Base-by-base conservation (phyloP, 2,888 invertebrate species). In the Zygothrica quintamaculata region DNA sequence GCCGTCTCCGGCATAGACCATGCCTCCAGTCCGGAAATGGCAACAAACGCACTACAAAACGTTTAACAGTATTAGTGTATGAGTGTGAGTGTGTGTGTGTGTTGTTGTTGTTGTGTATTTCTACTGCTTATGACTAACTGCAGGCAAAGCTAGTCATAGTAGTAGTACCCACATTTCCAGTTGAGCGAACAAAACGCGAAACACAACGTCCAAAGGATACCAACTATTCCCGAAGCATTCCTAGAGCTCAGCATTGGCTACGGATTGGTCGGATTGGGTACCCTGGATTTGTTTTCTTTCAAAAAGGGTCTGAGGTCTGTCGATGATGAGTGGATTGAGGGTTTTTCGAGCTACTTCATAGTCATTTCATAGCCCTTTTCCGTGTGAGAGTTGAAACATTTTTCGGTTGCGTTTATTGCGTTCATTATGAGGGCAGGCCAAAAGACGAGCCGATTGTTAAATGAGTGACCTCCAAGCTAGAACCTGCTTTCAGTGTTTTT, bases 31-130 rank as follows among this genome's bases (percentile, higher is more conserved):
- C 48, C 86, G 88, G 88, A 87, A 84, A 87, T 77, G 77, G 88
- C 72, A 87, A 87, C 79, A 85, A 84, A 85, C 85, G 79, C 86
- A 79, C 82, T 85, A 82, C 79, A 78, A 79, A 85, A 85, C 82
- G 71, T 72, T 72, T 72, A 71, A 52, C 47, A 53, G 33, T 44
- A 18, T 48, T 3, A 11, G 42, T 34, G 33, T 16, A 5, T 31
- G 15, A 31, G 43, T 33, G 44, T 37, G 16, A 53, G 51, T 43
- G 22, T 16, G 55, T 15, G 42, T 51, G 15, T 55, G 50, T 53
- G 33, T 52, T 16, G 12, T 50, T 37, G 40, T 26, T 18, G 11
- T 12, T 57, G 55, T 39, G 42, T 55, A 29, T 53, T 47, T 58
- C 56, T 62, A 48, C 56, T 61, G 62, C 71, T 78, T 87, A 88